phyloP scores from a whole-genome alignment of 2,113 vertebrate species.

The Elgaria multicarinata region DNA sequence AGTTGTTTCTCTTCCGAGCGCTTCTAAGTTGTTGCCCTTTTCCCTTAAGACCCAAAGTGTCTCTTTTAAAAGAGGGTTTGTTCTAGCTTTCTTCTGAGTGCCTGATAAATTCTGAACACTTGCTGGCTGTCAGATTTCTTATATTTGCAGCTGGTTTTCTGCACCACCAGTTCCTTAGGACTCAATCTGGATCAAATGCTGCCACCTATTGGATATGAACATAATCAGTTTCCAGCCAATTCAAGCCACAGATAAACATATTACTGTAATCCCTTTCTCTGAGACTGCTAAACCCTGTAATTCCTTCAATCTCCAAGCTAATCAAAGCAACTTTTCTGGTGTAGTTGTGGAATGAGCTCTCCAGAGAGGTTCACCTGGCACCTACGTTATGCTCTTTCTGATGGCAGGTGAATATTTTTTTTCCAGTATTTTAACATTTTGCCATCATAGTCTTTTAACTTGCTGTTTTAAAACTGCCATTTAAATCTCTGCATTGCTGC shows the following conservation, averaged over 20 bases:
- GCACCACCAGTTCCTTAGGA: neutral
- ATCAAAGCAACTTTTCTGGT: no score
- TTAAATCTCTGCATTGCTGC: no score
- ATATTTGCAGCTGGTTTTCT: neutral
- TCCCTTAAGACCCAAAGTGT: neutral
- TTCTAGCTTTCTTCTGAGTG: neutral
- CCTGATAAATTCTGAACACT: neutral
- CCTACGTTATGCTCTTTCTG: no score
- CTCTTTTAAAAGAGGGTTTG: neutral
- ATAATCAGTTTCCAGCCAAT: neutral
- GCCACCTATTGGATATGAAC: constrained; percentile 26
- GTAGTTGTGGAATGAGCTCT: no score
- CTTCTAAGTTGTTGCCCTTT: neutral
- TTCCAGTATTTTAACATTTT: no score
- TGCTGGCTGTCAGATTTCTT: neutral
- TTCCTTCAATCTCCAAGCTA: neutral
- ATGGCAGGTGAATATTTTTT: no score
- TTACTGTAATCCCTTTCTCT: neutral
- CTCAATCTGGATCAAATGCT: neutral
- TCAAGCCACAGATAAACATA: neutral
- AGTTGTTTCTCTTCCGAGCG: neutral
- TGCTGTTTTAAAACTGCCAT: no score
- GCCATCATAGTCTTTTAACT: no score
- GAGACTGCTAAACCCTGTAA: neutral
- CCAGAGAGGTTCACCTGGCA: no score